Conservation (phyloP, 2,113 vertebrate genomes). For the Larimichthys polyactis region DNA sequence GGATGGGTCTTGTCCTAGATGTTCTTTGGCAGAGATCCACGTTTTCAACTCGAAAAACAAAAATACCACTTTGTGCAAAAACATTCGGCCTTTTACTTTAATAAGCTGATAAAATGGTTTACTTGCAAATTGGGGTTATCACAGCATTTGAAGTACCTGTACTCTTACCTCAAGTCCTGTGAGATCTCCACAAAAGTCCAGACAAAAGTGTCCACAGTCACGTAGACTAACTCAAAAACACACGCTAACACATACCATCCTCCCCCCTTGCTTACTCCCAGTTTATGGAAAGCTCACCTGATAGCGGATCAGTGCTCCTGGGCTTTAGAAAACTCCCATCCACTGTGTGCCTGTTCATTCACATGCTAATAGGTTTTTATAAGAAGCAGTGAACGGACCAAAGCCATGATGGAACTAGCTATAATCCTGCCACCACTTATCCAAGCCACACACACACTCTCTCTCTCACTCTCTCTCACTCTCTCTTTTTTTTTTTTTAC, state of each 20-base stretch:
- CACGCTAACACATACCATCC: not conserved
- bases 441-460: slow-evolving; percentile 53
- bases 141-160: slow-evolving; percentile 19
- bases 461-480: slow-evolving; percentile 3
- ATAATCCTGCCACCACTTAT: slow-evolving; percentile 79
- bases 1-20: too few species aligned
- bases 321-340: slow-evolving; percentile 71
- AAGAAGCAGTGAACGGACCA: slow-evolving; percentile 74
- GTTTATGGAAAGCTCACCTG: slow-evolving; percentile 74
- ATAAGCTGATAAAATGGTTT: slow-evolving; percentile 53
- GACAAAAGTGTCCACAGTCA: slow-evolving; percentile 26
- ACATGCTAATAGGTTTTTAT: slow-evolving; percentile 82
- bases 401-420: slow-evolving; percentile 75
- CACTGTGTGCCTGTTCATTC: slow-evolving; percentile 75
- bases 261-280: slow-evolving; percentile 29
- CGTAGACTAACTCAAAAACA: not conserved
- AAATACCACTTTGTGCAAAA: not conserved
- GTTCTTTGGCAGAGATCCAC: too few species aligned
- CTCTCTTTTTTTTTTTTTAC: slow-evolving; percentile 17
- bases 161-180: slow-evolving; percentile 8
- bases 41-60: not conserved
- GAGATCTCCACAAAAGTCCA: slow-evolving; percentile 36
- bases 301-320: slow-evolving; percentile 74
- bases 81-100: slow-evolving; percentile 26
- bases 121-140: slow-evolving; percentile 44